Percentiles rank a stretch among this genome's conserved stretches.
Evolutionary conservation across 2,113 vertebrate species (phyloP).

Genomic region (Athene cunicularia): DNA sequence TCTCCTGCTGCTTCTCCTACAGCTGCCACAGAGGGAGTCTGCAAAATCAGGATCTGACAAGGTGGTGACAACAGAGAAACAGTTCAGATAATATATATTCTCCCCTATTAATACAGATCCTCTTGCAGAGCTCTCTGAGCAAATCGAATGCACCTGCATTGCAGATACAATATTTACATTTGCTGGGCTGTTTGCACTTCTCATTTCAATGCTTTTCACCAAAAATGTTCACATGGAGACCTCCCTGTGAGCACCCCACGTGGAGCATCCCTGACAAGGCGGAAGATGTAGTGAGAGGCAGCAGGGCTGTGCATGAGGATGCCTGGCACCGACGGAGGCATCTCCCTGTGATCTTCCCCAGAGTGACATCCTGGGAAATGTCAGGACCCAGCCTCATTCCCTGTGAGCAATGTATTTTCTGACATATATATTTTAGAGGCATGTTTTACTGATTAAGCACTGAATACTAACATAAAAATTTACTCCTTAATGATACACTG

Average conservation of each 20-base stretch:
- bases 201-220: not conserved
- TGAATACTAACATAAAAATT: not conserved
- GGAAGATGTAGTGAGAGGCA: not conserved
- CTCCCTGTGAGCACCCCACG: fast-evolving
- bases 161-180: not conserved
- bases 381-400: not conserved
- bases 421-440: not conserved
- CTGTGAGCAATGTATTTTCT: not conserved
- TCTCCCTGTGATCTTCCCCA: not conserved
- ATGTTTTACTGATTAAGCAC: not conserved
- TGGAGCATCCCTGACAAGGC: fast-evolving
- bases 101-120: not conserved
- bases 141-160: not conserved
- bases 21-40: not conserved
- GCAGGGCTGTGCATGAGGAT: not conserved
- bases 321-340: fast-evolving
- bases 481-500: not conserved
- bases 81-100: not conserved
- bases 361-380: not conserved
- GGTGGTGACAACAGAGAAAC: not conserved
- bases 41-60: not conserved
- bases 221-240: fast-evolving
- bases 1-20: not conserved
- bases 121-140: not conserved
- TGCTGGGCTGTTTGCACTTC: not conserved